A percentile compares a stretch with the other conserved stretches of the same genome.
Conservation (phyloP, 2,113 vertebrate species). For the Ploceus nigricollis region DNA sequence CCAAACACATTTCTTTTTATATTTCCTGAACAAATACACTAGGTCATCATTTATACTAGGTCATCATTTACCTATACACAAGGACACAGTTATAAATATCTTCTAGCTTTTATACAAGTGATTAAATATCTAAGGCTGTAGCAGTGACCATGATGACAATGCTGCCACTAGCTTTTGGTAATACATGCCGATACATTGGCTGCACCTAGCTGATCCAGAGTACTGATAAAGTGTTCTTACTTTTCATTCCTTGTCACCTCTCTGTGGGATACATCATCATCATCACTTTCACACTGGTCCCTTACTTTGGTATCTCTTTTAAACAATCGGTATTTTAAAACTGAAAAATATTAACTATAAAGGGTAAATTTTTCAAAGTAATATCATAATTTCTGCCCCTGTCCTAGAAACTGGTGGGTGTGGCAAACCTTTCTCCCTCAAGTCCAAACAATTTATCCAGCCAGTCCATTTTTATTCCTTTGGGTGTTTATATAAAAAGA, state of each 20-base stretch:
- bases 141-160: background rate
- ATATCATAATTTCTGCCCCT: background rate
- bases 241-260: background rate
- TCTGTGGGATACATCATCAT: background rate
- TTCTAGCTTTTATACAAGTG: background rate
- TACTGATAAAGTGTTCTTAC: background rate
- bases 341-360: background rate
- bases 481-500: background rate
- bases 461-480: background rate
- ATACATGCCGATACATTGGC: background rate
- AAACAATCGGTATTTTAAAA: background rate
- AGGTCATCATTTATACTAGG: background rate
- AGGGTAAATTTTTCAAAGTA: background rate
- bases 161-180: background rate
- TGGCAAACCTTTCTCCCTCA: background rate
- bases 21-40: background rate
- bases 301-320: background rate
- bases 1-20: background rate
- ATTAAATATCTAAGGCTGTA: background rate
- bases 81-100: background rate
- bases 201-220: background rate
- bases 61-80: background rate
- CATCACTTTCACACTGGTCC: background rate
- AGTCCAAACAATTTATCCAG: background rate
- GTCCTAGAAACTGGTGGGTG: background rate